phyloP scores from a whole-genome alignment of 2,888 invertebrate genomes.

The Trachelus troglodyta region DNA sequence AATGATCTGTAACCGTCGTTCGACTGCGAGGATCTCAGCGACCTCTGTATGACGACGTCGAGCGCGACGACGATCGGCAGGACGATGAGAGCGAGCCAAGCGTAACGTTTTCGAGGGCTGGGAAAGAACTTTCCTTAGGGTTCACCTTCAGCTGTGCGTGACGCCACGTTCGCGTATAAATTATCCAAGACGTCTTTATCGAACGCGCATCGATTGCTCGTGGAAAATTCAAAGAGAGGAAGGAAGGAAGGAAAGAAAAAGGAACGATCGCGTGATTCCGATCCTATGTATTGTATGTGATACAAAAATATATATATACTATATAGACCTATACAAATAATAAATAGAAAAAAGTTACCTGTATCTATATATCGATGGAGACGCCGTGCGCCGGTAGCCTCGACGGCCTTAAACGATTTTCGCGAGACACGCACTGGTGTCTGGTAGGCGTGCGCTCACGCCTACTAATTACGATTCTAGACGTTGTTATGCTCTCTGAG shows the following conservation, averaged over 20 bases:
- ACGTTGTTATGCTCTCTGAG: constrained; percentile 49
- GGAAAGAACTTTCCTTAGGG: constrained; percentile 16
- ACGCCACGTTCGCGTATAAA: constrained; percentile 9
- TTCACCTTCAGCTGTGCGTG: constrained; percentile 13
- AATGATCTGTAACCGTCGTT: constrained; percentile 62
- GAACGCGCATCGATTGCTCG: not conserved
- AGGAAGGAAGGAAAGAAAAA: not conserved
- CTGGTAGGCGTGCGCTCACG: constrained; percentile 62
- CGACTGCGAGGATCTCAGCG: not conserved
- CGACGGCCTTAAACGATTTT: constrained; percentile 40
- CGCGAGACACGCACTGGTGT: constrained; percentile 49
- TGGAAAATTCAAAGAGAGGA: not conserved
- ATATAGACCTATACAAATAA: not conserved
- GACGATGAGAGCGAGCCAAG: not conserved
- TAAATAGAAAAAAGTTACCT: not conserved
- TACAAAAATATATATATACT: constrained; percentile 1
- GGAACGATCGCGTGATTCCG: not conserved
- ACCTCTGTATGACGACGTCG: constrained; percentile 30
- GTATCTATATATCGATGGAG: not conserved
- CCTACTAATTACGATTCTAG: constrained; percentile 65
- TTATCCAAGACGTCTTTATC: not conserved
- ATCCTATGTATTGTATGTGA: not conserved
- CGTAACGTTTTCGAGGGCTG: constrained; percentile 14
- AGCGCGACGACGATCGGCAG: constrained; percentile 29
- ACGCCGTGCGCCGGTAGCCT: constrained; percentile 23